Conservation (phyloP, 2,888 invertebrate species). For the Brachynemurus nebulosus region DNA sequence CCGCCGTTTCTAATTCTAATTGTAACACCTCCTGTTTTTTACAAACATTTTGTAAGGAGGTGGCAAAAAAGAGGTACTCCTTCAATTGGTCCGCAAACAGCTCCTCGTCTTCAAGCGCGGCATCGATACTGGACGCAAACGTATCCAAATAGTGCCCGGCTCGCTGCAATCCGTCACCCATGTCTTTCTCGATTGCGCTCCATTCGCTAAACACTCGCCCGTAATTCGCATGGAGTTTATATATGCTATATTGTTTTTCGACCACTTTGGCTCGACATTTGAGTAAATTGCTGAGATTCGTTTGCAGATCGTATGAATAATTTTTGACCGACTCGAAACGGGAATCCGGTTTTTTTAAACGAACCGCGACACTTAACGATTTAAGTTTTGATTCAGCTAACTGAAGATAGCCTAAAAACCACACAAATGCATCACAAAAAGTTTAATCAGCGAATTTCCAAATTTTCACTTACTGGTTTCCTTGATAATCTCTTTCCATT, state of each 20-base stretch:
- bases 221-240: conserved; percentile 69
- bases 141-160: conserved; percentile 47
- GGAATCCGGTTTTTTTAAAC: conserved; percentile 57
- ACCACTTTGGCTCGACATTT: conserved; percentile 52
- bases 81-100: conserved; percentile 70
- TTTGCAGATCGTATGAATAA: conserved; percentile 58
- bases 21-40: conserved; percentile 60
- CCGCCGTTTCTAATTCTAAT: conserved; percentile 54
- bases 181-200: conserved; percentile 69
- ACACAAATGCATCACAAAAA: too few species aligned
- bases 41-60: conserved; percentile 59
- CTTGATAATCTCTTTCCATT: conserved; percentile 65
- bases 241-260: conserved; percentile 60
- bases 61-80: conserved; percentile 67
- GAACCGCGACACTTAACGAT: conserved; percentile 56
- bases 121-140: conserved; percentile 45
- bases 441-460: background rate
- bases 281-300: conserved; percentile 41
- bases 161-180: conserved; percentile 63
- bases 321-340: conserved; percentile 61
- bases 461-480: conserved; percentile 42
- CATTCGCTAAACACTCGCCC: conserved; percentile 73
- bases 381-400: conserved; percentile 69
- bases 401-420: too few species aligned
- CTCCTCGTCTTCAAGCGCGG: conserved; percentile 67